Evolutionary conservation across 2,113 vertebrate genomes (phyloP).

Genomic region (Dasypus novemcinctus): DNA sequence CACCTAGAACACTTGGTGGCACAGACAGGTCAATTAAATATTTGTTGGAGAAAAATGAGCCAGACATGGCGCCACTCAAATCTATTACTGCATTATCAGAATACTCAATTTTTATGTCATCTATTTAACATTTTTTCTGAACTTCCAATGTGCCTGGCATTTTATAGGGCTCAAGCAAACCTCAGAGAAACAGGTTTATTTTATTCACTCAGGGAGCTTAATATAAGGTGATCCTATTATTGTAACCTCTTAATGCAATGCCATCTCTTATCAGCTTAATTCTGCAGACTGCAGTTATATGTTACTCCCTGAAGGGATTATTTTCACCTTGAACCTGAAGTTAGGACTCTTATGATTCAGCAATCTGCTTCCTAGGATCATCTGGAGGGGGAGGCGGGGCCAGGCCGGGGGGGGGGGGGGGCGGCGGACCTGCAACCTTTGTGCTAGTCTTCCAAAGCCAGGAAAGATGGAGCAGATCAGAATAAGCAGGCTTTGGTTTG

Average conservation of each 20-base stretch:
- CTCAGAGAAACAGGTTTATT: slow-evolving; percentile 61
- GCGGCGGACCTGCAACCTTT: background rate
- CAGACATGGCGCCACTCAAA: background rate
- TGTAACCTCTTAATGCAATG: slow-evolving; percentile 54
- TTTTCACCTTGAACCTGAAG: slow-evolving; percentile 61
- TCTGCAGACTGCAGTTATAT: background rate
- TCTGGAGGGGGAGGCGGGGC: background rate
- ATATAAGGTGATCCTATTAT: slow-evolving; percentile 68
- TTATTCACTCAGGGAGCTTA: slow-evolving; percentile 62
- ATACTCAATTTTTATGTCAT: background rate
- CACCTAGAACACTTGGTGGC: background rate
- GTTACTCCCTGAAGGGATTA: slow-evolving; percentile 46
- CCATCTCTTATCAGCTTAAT: slow-evolving; percentile 65
- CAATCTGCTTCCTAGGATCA: slow-evolving; percentile 28
- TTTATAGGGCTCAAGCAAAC: slow-evolving; percentile 53
- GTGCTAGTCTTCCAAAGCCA: background rate
- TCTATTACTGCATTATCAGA: background rate
- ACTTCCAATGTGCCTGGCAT: slow-evolving; percentile 31
- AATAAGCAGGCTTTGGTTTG: background rate
- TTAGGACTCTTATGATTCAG: slow-evolving; percentile 54
- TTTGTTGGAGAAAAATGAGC: background rate
- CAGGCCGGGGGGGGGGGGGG: too few relatives aligned
- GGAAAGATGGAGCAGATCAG: background rate
- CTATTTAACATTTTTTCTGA: slow-evolving; percentile 39
- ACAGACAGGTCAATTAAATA: background rate